Evolutionary conservation across 2,113 vertebrate genomes (phyloP), one percentile per base, ranked within the genome.

Genomic region (Myrmecophaga tridactyla): DNA sequence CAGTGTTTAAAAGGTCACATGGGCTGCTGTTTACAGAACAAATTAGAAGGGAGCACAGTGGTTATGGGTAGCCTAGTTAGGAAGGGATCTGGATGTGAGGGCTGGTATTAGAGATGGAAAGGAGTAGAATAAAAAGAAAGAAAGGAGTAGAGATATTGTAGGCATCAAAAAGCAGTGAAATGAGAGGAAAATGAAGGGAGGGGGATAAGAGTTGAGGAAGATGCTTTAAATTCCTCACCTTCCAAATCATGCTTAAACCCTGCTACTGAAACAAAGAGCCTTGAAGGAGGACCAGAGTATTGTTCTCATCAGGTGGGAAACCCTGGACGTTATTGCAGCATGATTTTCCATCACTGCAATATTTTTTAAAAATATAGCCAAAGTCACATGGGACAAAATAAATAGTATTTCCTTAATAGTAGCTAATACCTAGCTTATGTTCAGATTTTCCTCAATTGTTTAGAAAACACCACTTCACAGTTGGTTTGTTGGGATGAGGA

Each of bases 171-270:
- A 75, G 14, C 67, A 21, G 41, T 21, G 43, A 13, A 13, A 29
- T n/a, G 34, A 85, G 4, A 6, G 34, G 43, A 36, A 29, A 1
- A 20, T 0, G 29, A 51, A 41, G 23, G 36, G 18, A 18, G 6
- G 25, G 23, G 17, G 7, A 9, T 9, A 0, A 7, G 10, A 4
- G 7, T 0, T 14, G 70, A 67, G 39, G 25, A 67, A 51, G 39
- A 2, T 1, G 14, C 43, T 70, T 70, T 4, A 25, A 3, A 9
- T 17, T 27, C 56, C 27, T 31, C 18, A 1, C 62, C 25, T 14
- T n/a, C 3, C n/a, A 12, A 25, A 7, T 8, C 0, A 0, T 0
- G 0, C 1, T 0, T 1, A 25, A 25, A 48, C 0, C 18, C 20
- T 60, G 84, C 7, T 18, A 1, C 7, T 1, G 11, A 6, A n/a